A percentile compares a stretch with the other conserved stretches of the same genome.
phyloP scores from a whole-genome alignment of 2,797 vertebrate species.

The Euthynnus affinis region DNA sequence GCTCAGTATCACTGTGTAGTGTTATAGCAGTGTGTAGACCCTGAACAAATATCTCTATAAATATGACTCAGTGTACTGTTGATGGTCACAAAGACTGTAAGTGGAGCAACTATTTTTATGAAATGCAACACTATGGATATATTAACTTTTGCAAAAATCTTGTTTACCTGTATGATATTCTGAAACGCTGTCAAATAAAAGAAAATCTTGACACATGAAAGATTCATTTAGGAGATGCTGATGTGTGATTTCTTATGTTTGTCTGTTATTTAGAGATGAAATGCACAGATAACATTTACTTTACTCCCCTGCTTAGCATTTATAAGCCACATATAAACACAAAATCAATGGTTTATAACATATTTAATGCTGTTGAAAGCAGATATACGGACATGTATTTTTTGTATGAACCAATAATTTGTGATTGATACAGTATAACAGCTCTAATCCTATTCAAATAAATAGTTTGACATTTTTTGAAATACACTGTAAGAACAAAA shows the following conservation, averaged over 20 bases:
- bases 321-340: too few species aligned
- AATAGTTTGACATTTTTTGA: too few species aligned
- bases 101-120: conserved; percentile 99
- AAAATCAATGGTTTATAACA: too few species aligned
- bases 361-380: too few species aligned
- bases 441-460: too few species aligned
- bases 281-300: neutral
- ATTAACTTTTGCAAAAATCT: conserved; percentile 99
- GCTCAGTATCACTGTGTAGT: conserved; percentile 97
- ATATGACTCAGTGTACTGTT: conserved; percentile 98
- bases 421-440: too few species aligned
- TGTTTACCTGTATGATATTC: conserved; percentile 99
- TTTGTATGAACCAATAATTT: too few species aligned
- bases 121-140: conserved; percentile 99
- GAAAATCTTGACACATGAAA: conserved; percentile 89
- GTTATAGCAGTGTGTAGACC: conserved; percentile 94
- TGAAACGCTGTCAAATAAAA: conserved; percentile 96
- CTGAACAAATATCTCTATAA: conserved; percentile 96
- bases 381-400: too few species aligned
- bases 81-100: conserved; percentile 98
- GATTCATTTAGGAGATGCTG: conserved; percentile 45
- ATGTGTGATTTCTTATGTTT: conserved; percentile 54
- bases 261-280: neutral
- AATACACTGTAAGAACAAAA: too few species aligned
- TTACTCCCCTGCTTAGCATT: neutral